Percentiles rank a stretch among this genome's conserved stretches.
Conservation (phyloP, 2,888 invertebrate genomes). For the Timandra comae region DNA sequence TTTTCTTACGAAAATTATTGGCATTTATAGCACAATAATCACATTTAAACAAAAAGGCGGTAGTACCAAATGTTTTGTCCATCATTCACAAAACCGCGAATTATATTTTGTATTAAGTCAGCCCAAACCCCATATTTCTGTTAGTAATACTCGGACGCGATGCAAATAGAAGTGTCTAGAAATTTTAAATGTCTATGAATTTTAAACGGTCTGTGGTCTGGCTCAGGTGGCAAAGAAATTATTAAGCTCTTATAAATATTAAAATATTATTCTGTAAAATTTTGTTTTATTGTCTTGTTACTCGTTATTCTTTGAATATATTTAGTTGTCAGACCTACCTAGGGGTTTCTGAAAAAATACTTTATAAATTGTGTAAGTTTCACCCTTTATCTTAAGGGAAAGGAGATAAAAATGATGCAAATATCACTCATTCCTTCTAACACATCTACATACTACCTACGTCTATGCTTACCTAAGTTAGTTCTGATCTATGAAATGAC, state of each 20-base stretch:
- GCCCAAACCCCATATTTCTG: constrained; percentile 22
- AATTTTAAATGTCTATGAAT: constrained; percentile 33
- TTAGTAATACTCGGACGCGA: constrained; percentile 22
- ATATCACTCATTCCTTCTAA: no score
- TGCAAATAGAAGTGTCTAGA: constrained; percentile 33
- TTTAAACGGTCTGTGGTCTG: constrained; percentile 28
- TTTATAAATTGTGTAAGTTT: not conserved
- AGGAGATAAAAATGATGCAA: no score
- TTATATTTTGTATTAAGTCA: constrained; percentile 11
- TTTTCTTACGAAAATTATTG: no score
- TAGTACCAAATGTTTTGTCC: no score
- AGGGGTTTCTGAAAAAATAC: no score
- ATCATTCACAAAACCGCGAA: constrained; percentile 1
- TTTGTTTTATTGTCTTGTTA: not conserved
- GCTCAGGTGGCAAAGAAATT: constrained; percentile 20
- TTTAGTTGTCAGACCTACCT: not conserved
- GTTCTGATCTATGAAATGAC: not conserved
- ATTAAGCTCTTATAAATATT: constrained; percentile 14
- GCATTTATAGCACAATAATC: no score
- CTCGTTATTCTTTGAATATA: not conserved
- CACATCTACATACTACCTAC: no score
- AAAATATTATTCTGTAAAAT: constrained; percentile 5
- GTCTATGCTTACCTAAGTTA: no score
- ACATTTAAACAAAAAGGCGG: no score
- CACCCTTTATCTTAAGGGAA: no score